These are phyloP conservation scores for Craniophora ligustri DNA, from an alignment of 2,888 invertebrate genomes.

Conservation along the genomic window DNA sequence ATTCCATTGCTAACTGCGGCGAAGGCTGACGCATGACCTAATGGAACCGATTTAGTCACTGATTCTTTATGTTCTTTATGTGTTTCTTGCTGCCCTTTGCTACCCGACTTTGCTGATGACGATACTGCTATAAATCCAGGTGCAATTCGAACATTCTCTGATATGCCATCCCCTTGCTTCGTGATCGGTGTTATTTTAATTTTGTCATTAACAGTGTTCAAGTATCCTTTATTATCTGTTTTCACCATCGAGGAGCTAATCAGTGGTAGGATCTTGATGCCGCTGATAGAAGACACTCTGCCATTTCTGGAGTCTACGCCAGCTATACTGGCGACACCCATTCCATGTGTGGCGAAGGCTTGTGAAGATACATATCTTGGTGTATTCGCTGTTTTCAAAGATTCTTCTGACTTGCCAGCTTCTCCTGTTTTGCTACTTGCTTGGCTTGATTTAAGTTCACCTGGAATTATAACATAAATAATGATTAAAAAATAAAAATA, in stretches of 20 bases:
- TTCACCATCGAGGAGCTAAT: slow-evolving; percentile 45
- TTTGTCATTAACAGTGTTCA: slow-evolving; percentile 39
- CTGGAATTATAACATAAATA: slow-evolving; percentile 31
- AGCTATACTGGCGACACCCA: slow-evolving; percentile 71
- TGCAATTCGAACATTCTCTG: slow-evolving; percentile 66
- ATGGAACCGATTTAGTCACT: slow-evolving; percentile 6
- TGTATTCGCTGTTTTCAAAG: slow-evolving; percentile 6
- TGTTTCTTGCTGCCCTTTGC: slow-evolving; percentile 20
- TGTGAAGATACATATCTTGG: slow-evolving; percentile 30
- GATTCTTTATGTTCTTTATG: slow-evolving; percentile 22
- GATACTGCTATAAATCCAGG: slow-evolving; percentile 71
- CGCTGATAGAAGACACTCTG: slow-evolving; percentile 68
- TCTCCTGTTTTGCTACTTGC: slow-evolving; percentile 21
- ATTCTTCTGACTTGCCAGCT: slow-evolving; percentile 20
- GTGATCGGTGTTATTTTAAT: slow-evolving; percentile 59
- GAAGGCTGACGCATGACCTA: slow-evolving; percentile 26
- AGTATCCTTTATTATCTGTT: slow-evolving; percentile 46
- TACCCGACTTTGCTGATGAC: slow-evolving; percentile 59
- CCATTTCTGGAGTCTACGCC: slow-evolving; percentile 73
- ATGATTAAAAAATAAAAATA: background rate
- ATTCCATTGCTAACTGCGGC: slow-evolving; percentile 49
- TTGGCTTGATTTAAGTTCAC: slow-evolving; percentile 30
- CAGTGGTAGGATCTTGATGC: slow-evolving; percentile 67
- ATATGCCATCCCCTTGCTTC: slow-evolving; percentile 64
- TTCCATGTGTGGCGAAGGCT: slow-evolving; percentile 45